Evolutionary conservation across 2,113 vertebrate genomes (phyloP).

Genomic region (Xenopus laevis): DNA sequence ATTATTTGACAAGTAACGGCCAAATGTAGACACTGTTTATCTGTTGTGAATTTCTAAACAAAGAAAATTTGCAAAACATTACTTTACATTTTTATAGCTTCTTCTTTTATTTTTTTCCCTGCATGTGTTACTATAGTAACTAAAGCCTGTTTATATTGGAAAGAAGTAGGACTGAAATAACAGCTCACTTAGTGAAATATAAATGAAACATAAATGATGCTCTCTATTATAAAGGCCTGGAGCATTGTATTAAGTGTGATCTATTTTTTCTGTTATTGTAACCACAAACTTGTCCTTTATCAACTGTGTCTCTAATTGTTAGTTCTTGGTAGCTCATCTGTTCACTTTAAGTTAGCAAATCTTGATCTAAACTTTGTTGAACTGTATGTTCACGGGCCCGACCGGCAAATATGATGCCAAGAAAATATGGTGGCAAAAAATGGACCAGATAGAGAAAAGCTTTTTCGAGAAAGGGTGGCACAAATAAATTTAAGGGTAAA

Average conservation of each 20-base stretch:
- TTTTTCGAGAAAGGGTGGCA: too few relatives aligned
- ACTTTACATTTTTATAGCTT: slow-evolving; percentile 21
- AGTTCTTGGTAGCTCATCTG: not conserved
- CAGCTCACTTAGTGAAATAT: slow-evolving; percentile 27
- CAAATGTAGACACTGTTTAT: slow-evolving; percentile 23
- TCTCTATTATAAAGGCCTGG: not conserved
- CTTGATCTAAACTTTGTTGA: not conserved
- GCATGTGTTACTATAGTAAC: slow-evolving; percentile 26
- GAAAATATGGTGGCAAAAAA: too few relatives aligned
- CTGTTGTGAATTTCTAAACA: slow-evolving; percentile 31
- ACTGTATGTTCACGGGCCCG: too few relatives aligned
- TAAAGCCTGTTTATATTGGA: slow-evolving; percentile 21
- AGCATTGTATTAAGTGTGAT: not conserved
- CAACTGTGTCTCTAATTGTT: not conserved
- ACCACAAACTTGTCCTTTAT: not conserved
- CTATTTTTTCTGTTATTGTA: not conserved
- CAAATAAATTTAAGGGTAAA: too few relatives aligned
- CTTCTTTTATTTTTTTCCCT: slow-evolving; percentile 15
- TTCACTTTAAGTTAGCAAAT: not conserved
- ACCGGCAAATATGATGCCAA: too few relatives aligned
- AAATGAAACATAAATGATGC: not conserved
- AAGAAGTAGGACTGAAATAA: slow-evolving; percentile 7
- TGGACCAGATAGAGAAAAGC: too few relatives aligned
- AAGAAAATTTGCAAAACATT: slow-evolving; percentile 30
- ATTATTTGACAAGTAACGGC: slow-evolving; percentile 41